Evolutionary conservation across 1,140 invertebrate genomes (phyloP).

Genomic region (Dinoponera quadriceps): DNA sequence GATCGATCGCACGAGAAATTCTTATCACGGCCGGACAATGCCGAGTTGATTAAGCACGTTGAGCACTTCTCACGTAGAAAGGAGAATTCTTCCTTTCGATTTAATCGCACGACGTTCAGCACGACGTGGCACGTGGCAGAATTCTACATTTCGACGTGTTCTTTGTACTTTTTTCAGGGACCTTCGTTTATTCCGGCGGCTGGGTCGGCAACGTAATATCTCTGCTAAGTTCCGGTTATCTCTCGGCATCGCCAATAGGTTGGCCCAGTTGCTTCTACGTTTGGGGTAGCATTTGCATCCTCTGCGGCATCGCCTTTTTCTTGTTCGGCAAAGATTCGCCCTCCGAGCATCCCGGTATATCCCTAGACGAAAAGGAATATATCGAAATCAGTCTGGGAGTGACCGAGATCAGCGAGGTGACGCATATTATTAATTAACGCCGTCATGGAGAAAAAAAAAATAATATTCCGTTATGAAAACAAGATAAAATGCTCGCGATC

Average conservation of each 20-base stretch:
- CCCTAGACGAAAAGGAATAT: conserved; percentile 82
- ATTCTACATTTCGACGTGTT: background rate
- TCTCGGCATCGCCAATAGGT: conserved; percentile 86
- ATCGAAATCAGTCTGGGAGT: conserved; percentile 85
- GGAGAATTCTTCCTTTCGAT: too few relatives aligned
- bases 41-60: conserved; percentile 31
- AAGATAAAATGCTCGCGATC: too few relatives aligned
- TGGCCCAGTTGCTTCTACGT: conserved; percentile 88
- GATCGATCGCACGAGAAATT: conserved; percentile 6
- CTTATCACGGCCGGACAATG: conserved; percentile 1
- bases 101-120: too few relatives aligned
- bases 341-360: conserved; percentile 80
- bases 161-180: conserved; percentile 69
- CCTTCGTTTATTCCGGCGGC: conserved; percentile 85
- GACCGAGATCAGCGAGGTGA: conserved; percentile 82
- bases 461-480: background rate
- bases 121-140: background rate
- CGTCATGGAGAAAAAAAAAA: background rate
- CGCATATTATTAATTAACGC: background rate
- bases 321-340: conserved; percentile 86
- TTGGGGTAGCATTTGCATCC: conserved; percentile 85
- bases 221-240: conserved; percentile 87
- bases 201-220: conserved; percentile 89
- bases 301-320: conserved; percentile 80
- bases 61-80: background rate